Evolutionary conservation across 2,888 invertebrate species (phyloP), one percentile per base, ranked within the genome.

Genomic region (Chirona hameri): DNA sequence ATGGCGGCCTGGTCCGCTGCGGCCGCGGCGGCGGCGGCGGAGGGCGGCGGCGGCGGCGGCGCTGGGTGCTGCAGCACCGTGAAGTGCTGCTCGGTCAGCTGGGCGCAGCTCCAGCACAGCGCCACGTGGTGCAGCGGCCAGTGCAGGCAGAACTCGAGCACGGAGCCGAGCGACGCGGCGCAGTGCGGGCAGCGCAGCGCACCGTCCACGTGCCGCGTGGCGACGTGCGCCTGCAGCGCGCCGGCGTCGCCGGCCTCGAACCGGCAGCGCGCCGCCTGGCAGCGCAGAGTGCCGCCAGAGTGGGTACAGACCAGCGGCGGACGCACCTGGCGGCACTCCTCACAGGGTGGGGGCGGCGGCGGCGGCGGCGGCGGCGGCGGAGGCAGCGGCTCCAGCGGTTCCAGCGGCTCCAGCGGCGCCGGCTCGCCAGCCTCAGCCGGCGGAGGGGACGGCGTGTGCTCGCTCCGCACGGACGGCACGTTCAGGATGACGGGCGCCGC

Each of bases 131-230:
- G 80, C 52, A 55, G 48, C 80, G 80, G 80, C 80, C 80, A 80
- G 80, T 80, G 80, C 48, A 80, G 52, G 21, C 80, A 29, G 80
- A 80, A 55, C 52, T 80, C 80, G 27, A 80, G 80, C 80, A 55
- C 52, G 7, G 80, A 80, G 29, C 80, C 52, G 27, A 80, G 55
- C 80, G 55, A 52, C 80, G 55, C 52, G 12, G 80, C 80, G 55
- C 85, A 85, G 81, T 85, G 85, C 21, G 85, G 85, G 81, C 85
- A 85, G 12, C 84, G 83, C 18, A 83, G 82, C 55, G 83, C 83
- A 24, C 84, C 83, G 48, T 81, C 76, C 10, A 81, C 84, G 18
- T 80, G 80, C 14, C 80, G 80, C 27, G 27, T 52, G 14, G 80
- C 52, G 52, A 80, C 80, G 29, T 80, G 80, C 48, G 27, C 27